Evolutionary conservation across 35 echinoderm and acorn worm species (phyloP), one percentile per base, ranked within the genome.

Genomic region (Apostichopus parvimensis): DNA sequence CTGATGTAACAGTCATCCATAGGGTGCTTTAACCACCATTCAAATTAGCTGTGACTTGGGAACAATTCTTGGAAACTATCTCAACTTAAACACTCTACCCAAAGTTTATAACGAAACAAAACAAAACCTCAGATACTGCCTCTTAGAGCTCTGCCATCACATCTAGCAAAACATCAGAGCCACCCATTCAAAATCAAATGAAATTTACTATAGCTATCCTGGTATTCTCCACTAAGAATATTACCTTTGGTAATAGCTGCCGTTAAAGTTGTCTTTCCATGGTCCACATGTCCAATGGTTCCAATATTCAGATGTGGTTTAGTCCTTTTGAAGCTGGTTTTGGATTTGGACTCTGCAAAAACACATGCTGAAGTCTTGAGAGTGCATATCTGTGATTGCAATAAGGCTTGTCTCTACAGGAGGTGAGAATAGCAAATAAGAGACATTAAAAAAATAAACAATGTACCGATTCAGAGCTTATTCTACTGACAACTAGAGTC

Each of bases 211-310:
- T 45, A 45, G 34, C 34, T 45, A 45, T 45, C 34, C 34, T 45
- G 34, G 34, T 45, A 45, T 45, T 45, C 34, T 45, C 34, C 34
- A 45, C 34, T 45, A 45, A 54, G 22, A 66, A 17, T 24, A 58
- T 80, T 72, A 94, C 96, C 93, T 95, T 98, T 98, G 54, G 97
- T 98, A 62, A 98, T 98, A 7, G 97, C 97, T 75, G 97, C 97
- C 59, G 97, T 98, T 15, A 98, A 92, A 10, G 97, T 95, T n/a
- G 97, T 98, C 70, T 98, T 98, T 24, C 97, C 97, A 83, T 98
- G 97, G 54, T 98, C 97, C 54, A 98, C 97, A 91, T 98, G 97
- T 8, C 97, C 97, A 75, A 98, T 95, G n/a, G 97, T 98, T 34
- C 97, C 97, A 62, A 98, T 94, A 61, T 98, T 98, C 6, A 98